A percentile compares a stretch with the other conserved stretches of the same genome.
These are phyloP conservation scores for Drosophila fuyamai DNA, from an alignment of 1,140 invertebrate genomes.

Conservation along the genomic window DNA sequence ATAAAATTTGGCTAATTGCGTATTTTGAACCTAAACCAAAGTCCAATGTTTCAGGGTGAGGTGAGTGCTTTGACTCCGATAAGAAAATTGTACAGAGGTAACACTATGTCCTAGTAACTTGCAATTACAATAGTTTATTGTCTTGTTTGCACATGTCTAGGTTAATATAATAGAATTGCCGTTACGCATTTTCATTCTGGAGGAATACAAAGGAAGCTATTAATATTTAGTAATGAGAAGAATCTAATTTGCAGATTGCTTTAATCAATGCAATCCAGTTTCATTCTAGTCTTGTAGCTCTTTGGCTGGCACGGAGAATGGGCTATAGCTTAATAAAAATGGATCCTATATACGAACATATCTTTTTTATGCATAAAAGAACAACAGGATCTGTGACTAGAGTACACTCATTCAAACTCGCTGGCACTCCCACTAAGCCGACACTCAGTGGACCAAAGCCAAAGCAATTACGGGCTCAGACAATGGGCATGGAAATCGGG, in stretches of 20 bases:
- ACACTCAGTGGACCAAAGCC: slow-evolving; percentile 53
- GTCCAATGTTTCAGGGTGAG: background rate
- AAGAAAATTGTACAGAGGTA: too few species aligned
- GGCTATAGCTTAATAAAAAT: background rate
- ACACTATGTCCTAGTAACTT: too few species aligned
- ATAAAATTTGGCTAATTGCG: too few species aligned
- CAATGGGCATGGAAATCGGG: slow-evolving; percentile 69
- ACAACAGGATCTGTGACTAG: slow-evolving; percentile 8
- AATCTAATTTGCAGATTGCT: background rate
- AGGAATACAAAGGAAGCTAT: too few species aligned
- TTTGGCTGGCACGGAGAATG: background rate
- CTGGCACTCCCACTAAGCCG: slow-evolving; percentile 32
- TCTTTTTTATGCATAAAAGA: slow-evolving; percentile 24
- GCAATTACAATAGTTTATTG: too few species aligned
- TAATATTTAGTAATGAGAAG: too few species aligned
- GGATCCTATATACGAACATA: slow-evolving; percentile 16
- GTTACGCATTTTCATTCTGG: too few species aligned
- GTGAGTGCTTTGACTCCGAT: too few species aligned
- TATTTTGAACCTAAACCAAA: background rate
- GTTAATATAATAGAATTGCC: too few species aligned
- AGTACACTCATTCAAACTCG: slow-evolving; percentile 1
- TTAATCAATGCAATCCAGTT: too few species aligned
- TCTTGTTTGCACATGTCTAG: too few species aligned
- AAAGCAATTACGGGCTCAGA: slow-evolving; percentile 70
- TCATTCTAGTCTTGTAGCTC: background rate